Evolutionary conservation across 2,797 vertebrate genomes (phyloP), one percentile per base, ranked within the genome.

Genomic region (Brachyrhaphis roseni): DNA sequence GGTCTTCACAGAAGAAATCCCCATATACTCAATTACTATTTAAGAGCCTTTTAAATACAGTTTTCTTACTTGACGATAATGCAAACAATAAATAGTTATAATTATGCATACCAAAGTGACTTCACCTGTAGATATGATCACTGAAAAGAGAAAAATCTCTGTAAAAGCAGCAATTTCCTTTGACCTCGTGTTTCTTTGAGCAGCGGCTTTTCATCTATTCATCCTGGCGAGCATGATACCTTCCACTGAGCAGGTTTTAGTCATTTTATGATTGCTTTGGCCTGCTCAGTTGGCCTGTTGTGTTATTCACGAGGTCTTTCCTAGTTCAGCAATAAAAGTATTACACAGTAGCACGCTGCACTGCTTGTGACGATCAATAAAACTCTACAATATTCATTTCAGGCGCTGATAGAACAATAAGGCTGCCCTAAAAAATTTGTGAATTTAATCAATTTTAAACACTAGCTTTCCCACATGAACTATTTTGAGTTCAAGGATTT

Each of bases 171-270:
- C 59, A 34, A 15, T 34, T 62, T 62, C 1, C 34, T 62, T 34
- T 62, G 57, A 62, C 57, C n/a, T 62, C 13, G 20, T 72, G 68
- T 68, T 82, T 83, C 34, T 39, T 76, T 57, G 26, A 36, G 34
- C 53, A 34, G n/a, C 10, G 0, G 59, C 59, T 76, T 75, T 15
- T 77, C 15, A n/a, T 46, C 5, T 62, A 47, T 51, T 82, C 57
- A 47, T 71, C 72, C 26, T 16, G 77, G 18, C 1, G 2, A 5
- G n/a, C 1, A 66, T n/a, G 31, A 62, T 62, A 16, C 7, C 11
- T 70, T 26, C 51, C 6, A 41, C 16, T 49, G 15, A 34, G 59
- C 16, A 34, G 59, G 59, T 62, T 62, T 62, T 62, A 62, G 59
- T 62, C 59, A 31, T 62, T 62, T 62, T 34, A 62, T 62, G 31